Evolutionary conservation across 2,113 vertebrate genomes (phyloP), one percentile per base, ranked within the genome.

Genomic region (Podarcis cretensis): DNA sequence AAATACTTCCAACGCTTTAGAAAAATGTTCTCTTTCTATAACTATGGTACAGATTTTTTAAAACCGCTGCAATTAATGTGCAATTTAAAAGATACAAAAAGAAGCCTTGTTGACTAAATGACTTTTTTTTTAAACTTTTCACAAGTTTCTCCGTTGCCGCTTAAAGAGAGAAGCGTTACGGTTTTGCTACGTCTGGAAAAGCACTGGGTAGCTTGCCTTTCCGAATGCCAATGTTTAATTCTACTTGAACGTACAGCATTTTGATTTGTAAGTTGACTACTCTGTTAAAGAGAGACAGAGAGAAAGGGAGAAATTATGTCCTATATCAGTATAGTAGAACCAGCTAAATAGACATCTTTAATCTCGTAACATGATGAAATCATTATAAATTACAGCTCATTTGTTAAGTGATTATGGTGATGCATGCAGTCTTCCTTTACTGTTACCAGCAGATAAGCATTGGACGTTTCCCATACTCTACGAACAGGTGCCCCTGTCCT

Each of bases 341-440:
- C 96, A 92, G 95, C 96, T 95, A 96, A 91, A 94, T 0, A 63
- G 95, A 90, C 59, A 88, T 92, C 76, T 95, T 93, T 93, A 94
- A 95, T 92, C 90, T 95, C 0, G 0, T 80, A 93, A 95, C 91
- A 89, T 35, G 57, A 94, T 93, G 92, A 90, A 89, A 93, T 94
- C 96, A 94, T 94, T 89, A 91, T 90, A 93, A 93, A 88, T 93
- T 84, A 95, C 95, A 94, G 94, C 93, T 93, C 94, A 86, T 93
- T 94, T 90, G 89, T 84, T 89, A 94, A 94, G 92, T 84, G 95
- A 91, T 87, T 90, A 95, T 3, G 89, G 95, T 94, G 95, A 95
- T 35, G 73, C 97, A 95, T 97, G 97, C 96, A 96, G 90, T 95
- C 94, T 81, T 95, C 93, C 92, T 95, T 87, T 85, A 95, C 94